Conservation (phyloP, 1,140 invertebrate species). For the Dreissena rostriformis region DNA sequence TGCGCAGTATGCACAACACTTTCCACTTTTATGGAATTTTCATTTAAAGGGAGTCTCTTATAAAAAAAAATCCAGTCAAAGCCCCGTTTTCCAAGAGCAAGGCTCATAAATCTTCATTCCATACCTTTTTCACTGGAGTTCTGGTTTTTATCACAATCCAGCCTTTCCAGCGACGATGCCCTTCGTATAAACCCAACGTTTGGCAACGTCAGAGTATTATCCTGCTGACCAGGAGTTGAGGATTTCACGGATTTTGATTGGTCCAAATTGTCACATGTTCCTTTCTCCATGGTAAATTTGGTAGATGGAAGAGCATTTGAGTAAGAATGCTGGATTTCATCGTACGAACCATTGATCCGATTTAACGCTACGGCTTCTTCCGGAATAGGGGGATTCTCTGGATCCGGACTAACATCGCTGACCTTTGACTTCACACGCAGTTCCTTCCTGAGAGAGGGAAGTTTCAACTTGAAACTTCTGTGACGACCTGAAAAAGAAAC, state of each 20-base stretch:
- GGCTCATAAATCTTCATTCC: too few relatives aligned
- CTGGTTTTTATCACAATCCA: too few relatives aligned
- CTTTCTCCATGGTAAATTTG: conserved; percentile 22
- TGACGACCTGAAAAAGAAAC: conserved; percentile 78
- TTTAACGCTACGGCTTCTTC: conserved; percentile 75
- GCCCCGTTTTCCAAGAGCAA: too few relatives aligned
- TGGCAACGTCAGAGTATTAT: conserved; percentile 26
- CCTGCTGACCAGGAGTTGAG: conserved; percentile 23
- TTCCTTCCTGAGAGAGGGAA: conserved; percentile 78
- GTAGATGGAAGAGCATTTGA: conserved; percentile 44
- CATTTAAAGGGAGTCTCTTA: too few relatives aligned
- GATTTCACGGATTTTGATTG: background rate
- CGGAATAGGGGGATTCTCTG: conserved; percentile 72
- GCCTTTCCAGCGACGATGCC: conserved; percentile 69
- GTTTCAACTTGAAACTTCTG: conserved; percentile 77
- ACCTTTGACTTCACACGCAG: conserved; percentile 65
- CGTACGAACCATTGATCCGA: conserved; percentile 58
- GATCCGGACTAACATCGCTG: conserved; percentile 66
- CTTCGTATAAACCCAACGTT: conserved; percentile 51
- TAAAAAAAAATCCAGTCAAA: too few relatives aligned
- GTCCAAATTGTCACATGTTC: background rate
- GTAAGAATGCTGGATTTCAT: conserved; percentile 30
- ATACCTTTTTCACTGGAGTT: too few relatives aligned
- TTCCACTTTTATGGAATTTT: too few relatives aligned
- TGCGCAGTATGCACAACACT: too few relatives aligned